Evolutionary conservation across 2,113 vertebrate genomes (phyloP), one percentile per base, ranked within the genome.

Genomic region (Gambusia holbrooki): DNA sequence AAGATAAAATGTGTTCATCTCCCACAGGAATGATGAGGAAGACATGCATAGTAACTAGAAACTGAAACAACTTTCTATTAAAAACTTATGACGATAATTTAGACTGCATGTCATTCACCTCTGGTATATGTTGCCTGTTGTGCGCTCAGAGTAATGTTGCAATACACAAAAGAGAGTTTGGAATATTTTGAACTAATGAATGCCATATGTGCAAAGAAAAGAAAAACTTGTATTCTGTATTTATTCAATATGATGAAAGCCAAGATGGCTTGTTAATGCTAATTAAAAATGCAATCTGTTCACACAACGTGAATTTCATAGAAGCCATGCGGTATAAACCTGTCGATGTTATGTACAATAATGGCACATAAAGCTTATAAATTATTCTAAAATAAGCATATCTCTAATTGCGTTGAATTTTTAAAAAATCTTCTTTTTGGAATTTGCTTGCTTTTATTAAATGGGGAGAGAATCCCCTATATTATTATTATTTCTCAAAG

Each of bases 161-260:
- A 60, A 33, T 45, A 62, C 14, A 64, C 42, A 73, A 4, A 54
- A 37, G 10, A 5, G 27, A 62, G 13, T 42, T 62, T 37, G 54
- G 40, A 29, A 64, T 22, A 30, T 25, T 73, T 45, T 61, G 75
- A 74, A 61, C 15, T 71, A 54, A 87, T 62, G 33, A 69, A 11
- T 27, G 77, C 45, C 81, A 73, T 62, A 5, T 86, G 83, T 33
- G 33, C 32, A 74, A 61, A 79, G 35, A 83, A 77, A 76, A 35
- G 29, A 48, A 48, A 22, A 66, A 48, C 33, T 66, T 4, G 25
- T 68, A 37, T 68, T 48, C 8, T 48, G 27, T 15, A 67, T 80
- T 2, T 64, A 69, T 77, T 62, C 14, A 51, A 33, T 79, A 68
- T 33, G 54, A 68, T 76, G 1, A 12, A 63, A 64, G 72, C 70